Base-by-base conservation (phyloP, 1,140 invertebrate species). In the Adelges cooleyi region DNA sequence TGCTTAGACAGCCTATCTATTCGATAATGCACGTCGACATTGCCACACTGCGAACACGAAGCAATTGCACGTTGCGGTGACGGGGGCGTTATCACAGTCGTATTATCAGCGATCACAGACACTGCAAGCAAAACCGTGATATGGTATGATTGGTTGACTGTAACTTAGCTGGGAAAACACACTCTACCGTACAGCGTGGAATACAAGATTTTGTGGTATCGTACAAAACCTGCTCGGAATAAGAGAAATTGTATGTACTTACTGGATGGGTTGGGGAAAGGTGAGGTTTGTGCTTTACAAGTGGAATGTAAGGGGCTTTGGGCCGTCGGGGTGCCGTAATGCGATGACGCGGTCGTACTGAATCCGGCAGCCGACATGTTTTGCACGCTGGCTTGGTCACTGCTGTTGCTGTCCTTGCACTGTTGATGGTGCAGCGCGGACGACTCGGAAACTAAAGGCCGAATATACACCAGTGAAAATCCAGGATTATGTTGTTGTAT, bases 1-100 rank as follows among this genome's bases (percentile, higher is more conserved):
- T 74, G 72, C 48, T 71, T 74, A 68, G 17, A 71, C 68, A 10
- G 62, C 62, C 66, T 36, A 5, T 44, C 48, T 23, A 66, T 62
- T 46, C 49, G 49, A 40, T 65, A 25, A 33, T 62, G 56, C 56
- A 62, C 56, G 27, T 62, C 56, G 42, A 42, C n/a, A 25, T 62
- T 40, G 22, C 56, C 56, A 18, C 56, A 62, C 42, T 62, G 56
- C 56, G 56, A 62, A 62, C 56, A 62, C 33, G 42, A 17, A 13
- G n/a, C 15, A 17, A 48, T 46, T n/a, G 23, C 44, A 66, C 17
- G 52, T 67, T 62, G 42, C 38, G 54, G 38, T 11, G 29, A 62
- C 33, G 48, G 56, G 33, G 42, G 52, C 25, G 54, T 62, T 59
- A 54, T 53, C 38, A 54, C 51, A 66, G 49, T 66, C 49, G 51